Evolutionary conservation across 2,797 vertebrate genomes (phyloP).

Genomic region (Syngnathus acus): DNA sequence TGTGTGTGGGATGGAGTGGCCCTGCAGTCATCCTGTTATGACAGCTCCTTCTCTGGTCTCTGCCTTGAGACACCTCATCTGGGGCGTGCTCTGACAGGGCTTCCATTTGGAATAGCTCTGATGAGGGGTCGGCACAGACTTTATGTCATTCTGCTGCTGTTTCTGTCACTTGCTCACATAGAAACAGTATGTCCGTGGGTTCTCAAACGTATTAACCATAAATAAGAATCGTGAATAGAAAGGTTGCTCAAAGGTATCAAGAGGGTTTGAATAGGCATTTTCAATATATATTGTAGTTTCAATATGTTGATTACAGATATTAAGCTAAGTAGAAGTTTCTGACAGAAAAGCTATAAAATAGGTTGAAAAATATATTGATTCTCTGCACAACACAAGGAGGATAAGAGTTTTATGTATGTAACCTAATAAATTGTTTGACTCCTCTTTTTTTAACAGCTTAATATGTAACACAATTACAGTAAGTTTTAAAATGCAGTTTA

Average conservation of each 20-base stretch:
- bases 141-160: slow-evolving; percentile 43
- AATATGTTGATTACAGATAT: too few relatives aligned
- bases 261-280: too few relatives aligned
- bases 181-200: not conserved
- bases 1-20: slow-evolving; percentile 48
- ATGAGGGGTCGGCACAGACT: slow-evolving; percentile 50
- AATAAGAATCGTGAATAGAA: not conserved
- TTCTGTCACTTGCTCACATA: slow-evolving; percentile 49
- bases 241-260: not conserved
- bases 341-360: too few relatives aligned
- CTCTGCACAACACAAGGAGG: too few relatives aligned
- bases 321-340: too few relatives aligned
- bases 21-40: slow-evolving; percentile 61
- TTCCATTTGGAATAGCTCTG: slow-evolving; percentile 51
- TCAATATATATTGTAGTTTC: too few relatives aligned
- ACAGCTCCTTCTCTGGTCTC: slow-evolving; percentile 53
- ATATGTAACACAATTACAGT: too few relatives aligned
- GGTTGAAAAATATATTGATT: too few relatives aligned
- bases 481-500: too few relatives aligned
- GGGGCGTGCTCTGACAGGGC: slow-evolving; percentile 61
- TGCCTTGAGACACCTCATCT: slow-evolving; percentile 55
- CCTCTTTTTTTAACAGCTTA: too few relatives aligned
- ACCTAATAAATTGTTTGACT: too few relatives aligned
- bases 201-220: not conserved
- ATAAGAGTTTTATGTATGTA: too few relatives aligned